Conservation (phyloP, 2,888 invertebrate genomes). For the Ochlodes sylvanus region DNA sequence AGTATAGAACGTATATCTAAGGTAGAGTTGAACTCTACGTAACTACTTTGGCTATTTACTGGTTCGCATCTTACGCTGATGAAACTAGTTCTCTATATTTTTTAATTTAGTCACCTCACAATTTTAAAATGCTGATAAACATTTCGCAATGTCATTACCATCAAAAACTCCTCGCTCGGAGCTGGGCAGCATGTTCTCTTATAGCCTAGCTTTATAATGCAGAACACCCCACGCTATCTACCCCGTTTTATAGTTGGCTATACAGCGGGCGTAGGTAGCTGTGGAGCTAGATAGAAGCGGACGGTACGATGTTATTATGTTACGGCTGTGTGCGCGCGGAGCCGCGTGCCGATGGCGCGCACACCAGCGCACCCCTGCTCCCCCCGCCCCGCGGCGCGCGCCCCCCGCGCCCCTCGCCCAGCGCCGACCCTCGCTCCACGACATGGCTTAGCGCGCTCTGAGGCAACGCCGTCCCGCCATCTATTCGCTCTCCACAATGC, state of each 20-base stretch:
- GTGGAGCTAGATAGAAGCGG: constrained; percentile 74
- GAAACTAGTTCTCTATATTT: not conserved
- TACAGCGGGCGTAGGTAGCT: constrained; percentile 71
- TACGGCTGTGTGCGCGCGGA: constrained; percentile 65
- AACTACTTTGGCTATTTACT: not conserved
- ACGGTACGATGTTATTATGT: constrained; percentile 73
- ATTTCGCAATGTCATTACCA: constrained; percentile 16
- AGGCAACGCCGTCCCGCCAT: constrained; percentile 81
- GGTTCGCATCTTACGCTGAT: not conserved
- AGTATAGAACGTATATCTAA: not conserved
- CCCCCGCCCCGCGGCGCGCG: constrained; percentile 45
- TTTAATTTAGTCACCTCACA: constrained; percentile 4
- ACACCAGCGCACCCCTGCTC: constrained; percentile 56
- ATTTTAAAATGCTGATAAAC: constrained; percentile 14
- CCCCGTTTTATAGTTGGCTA: constrained; percentile 69
- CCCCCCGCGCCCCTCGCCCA: constrained; percentile 50
- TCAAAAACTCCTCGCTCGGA: constrained; percentile 18
- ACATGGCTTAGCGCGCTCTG: constrained; percentile 76
- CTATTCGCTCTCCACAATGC: constrained; percentile 82
- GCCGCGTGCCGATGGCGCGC: constrained; percentile 44
- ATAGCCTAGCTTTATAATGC: constrained; percentile 59
- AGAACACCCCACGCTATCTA: constrained; percentile 70
- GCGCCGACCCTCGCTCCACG: constrained; percentile 57
- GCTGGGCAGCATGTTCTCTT: constrained; percentile 41
- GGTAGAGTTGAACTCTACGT: constrained; percentile 5